phyloP scores from a whole-genome alignment of 2,113 vertebrate species.

The Cheirogaleus medius region DNA sequence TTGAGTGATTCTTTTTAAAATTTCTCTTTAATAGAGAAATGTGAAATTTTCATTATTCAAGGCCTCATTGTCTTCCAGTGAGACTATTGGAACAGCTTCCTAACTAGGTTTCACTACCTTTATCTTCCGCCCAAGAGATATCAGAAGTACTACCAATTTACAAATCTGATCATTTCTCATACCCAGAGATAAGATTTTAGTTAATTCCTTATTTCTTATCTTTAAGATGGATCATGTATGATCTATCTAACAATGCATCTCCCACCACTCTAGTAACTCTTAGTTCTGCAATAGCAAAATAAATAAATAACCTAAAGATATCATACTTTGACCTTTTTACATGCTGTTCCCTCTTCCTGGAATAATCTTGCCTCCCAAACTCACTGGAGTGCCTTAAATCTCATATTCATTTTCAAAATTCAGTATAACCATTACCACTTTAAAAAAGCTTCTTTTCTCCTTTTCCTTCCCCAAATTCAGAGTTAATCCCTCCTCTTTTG shows the following conservation, averaged over 20 bases:
- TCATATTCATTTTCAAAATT: constrained; percentile 10
- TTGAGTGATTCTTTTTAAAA: background rate
- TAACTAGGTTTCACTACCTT: background rate
- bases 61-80: background rate
- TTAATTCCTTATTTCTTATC: background rate
- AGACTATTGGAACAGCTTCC: background rate
- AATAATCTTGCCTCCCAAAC: background rate
- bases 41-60: background rate
- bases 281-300: background rate
- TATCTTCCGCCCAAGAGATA: background rate
- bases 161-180: background rate
- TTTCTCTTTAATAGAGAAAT: background rate
- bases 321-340: background rate
- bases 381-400: background rate
- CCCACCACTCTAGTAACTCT: background rate
- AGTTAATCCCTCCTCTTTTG: background rate
- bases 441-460: background rate
- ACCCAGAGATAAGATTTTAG: background rate
- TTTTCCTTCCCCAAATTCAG: background rate
- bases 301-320: background rate
- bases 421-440: background rate
- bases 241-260: background rate
- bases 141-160: background rate
- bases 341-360: background rate
- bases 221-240: background rate